These are phyloP conservation scores for Drosophila micromelanica DNA, from an alignment of 1,140 invertebrate species.

Conservation along the genomic window DNA sequence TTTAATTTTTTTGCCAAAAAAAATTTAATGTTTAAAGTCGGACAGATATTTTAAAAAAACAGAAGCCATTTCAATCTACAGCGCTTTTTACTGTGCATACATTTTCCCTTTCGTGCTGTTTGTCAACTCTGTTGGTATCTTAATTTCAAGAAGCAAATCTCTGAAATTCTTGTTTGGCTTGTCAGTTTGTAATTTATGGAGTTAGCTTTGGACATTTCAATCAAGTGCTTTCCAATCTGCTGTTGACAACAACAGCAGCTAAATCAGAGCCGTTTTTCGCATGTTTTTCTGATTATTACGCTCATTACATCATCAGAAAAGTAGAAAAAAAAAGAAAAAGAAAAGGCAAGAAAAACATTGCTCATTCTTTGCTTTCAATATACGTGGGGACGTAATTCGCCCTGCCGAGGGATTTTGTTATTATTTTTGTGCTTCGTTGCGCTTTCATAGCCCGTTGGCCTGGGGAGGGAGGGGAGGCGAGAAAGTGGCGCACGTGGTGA, in stretches of 20 bases:
- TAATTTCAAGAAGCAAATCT: conserved; percentile 2
- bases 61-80: no score
- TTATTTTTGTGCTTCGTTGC: conserved; percentile 78
- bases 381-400: background rate
- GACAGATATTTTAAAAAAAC: no score
- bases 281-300: conserved; percentile 78
- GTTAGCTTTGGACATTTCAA: conserved; percentile 41
- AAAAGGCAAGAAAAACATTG: conserved; percentile 64
- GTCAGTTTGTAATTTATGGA: conserved; percentile 41
- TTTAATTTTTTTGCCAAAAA: no score
- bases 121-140: no score
- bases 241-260: conserved; percentile 30
- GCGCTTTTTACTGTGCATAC: no score
- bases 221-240: conserved; percentile 40
- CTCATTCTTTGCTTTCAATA: conserved; percentile 48
- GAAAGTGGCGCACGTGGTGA: conserved; percentile 8
- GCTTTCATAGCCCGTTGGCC: conserved; percentile 69
- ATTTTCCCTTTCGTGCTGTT: no score
- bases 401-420: conserved; percentile 59
- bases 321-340: conserved; percentile 8
- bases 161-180: conserved; percentile 16
- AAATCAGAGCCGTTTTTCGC: conserved; percentile 59
- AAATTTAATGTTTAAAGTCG: no score
- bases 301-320: conserved; percentile 68
- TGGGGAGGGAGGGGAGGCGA: conserved; percentile 3